Conservation (phyloP, 2,113 vertebrate genomes). For the Gambusia holbrooki region DNA sequence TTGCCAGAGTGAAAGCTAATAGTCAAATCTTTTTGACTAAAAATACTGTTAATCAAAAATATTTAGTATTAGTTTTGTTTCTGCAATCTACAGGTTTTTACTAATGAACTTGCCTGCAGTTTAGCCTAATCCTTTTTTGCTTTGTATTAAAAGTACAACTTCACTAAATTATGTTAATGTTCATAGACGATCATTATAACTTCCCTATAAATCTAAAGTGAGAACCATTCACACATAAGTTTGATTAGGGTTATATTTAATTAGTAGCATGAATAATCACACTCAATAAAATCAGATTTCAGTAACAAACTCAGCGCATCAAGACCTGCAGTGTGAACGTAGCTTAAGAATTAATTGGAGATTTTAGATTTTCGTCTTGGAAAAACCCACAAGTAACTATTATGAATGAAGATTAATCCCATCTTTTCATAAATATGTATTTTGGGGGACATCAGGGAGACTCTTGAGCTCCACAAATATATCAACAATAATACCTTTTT, state of each 20-base stretch:
- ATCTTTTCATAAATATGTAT: no score
- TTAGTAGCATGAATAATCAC: no score
- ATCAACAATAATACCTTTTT: neutral
- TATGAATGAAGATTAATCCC: no score
- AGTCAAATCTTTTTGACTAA: neutral
- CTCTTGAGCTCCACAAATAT: neutral
- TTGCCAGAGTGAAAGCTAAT: constrained; percentile 64
- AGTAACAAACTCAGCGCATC: no score
- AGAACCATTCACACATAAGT: no score
- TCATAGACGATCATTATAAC: neutral
- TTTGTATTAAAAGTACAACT: neutral
- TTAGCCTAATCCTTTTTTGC: neutral
- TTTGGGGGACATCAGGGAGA: neutral
- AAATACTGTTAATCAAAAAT: constrained; percentile 39
- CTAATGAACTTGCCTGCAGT: neutral
- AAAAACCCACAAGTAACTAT: no score
- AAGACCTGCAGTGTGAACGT: no score
- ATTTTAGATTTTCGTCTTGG: no score
- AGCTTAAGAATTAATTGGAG: no score
- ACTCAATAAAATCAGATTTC: no score
- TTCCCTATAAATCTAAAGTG: no score
- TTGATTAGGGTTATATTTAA: no score
- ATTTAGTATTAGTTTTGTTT: constrained; percentile 24
- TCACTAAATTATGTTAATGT: neutral
- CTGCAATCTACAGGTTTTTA: constrained; percentile 1